Evolutionary conservation across 2,797 vertebrate species (phyloP), one percentile per base, ranked within the genome.

Genomic region (Anas georgica): DNA sequence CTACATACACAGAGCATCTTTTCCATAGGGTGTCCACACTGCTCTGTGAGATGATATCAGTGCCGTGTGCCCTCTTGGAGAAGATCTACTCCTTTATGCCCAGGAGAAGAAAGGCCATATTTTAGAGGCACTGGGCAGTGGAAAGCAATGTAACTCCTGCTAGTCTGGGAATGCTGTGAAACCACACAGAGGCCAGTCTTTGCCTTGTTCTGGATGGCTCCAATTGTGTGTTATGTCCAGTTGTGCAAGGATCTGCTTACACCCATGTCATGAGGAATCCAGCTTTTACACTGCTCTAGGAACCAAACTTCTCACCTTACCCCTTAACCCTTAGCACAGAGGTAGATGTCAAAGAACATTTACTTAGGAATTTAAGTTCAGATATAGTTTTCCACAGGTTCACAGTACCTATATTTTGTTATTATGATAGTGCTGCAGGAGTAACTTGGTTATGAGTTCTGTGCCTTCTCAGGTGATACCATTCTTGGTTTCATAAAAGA

Each of bases 1-100:
- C 18, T 79, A 28, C 11, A 3, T 8, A 28, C 9, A 52, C 0
- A 1, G 0, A 7, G 29, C 5, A 28, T 23, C 50, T 55, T 85
- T 92, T 45, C 68, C 16, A 7, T 3, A 31, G 6, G 8, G 35
- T 64, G 10, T 45, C 17, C 28, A 50, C 8, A 41, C 9, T 72
- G 26, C 21, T 43, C 13, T 46, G 33, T 66, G 73, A 69, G 55
- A 35, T 35, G 28, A 8, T 75, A 52, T 7, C 41, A 26, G 20
- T 52, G 35, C 31, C 28, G 4, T 54, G 29, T 17, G 28, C 0
- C 1, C 2, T 17, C 22, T 86, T 3, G 46, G 66, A 75, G 35
- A 77, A 74, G 31, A 33, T 59, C 13, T 39, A 10, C 41, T 90
- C 37, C 39, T 62, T 62, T 29, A 78, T 39, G 10, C 7, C 22